phyloP scores from a whole-genome alignment of 2,888 invertebrate genomes.

The Megalurothrips usitatus region DNA sequence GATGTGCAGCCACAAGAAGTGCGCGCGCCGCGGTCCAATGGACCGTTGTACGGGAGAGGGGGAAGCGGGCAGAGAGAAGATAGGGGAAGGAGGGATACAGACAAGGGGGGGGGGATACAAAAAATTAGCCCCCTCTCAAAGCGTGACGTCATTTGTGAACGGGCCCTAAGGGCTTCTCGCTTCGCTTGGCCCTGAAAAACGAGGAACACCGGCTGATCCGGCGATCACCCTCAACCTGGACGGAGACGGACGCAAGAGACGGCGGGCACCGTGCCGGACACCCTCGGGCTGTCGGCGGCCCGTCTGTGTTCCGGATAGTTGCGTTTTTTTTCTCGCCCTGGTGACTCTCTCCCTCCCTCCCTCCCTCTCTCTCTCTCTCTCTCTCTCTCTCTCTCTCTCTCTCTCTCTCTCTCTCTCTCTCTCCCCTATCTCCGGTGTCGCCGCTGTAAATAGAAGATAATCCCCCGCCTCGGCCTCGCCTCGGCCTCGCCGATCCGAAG shows the following conservation, averaged over 20 bases:
- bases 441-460: too few species aligned
- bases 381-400: neutral
- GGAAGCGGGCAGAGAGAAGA: neutral
- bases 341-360: neutral
- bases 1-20: too few species aligned
- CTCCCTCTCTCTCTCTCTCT: neutral
- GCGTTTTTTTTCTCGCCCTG: neutral
- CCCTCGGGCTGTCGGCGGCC: neutral
- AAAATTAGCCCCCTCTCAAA: too few species aligned
- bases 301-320: too few species aligned
- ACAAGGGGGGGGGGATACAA: neutral
- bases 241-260: neutral
- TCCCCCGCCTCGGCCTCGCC: neutral
- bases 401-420: neutral
- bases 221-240: too few species aligned
- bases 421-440: neutral
- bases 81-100: neutral
- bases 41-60: neutral
- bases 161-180: too few species aligned
- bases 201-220: too few species aligned
- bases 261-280: neutral
- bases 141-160: too few species aligned
- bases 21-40: too few species aligned
- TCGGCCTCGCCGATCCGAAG: neutral
- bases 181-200: too few species aligned